Conservation (phyloP, 2,113 vertebrate species). For the Istiophorus platypterus region DNA sequence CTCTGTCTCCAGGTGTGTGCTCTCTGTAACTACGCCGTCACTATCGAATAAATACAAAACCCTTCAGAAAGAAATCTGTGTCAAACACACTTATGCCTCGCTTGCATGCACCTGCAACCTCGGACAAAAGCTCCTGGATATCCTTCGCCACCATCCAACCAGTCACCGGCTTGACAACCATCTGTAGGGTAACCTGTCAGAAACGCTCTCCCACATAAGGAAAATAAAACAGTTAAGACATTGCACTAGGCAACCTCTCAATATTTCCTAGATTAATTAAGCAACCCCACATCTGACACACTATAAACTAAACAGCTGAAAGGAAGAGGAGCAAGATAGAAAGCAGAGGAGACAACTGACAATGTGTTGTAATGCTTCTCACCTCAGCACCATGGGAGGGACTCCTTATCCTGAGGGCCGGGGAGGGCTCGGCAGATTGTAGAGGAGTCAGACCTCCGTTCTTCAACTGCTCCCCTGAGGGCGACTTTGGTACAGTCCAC, state of each 20-base stretch:
- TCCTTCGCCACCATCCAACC: conserved; percentile 2
- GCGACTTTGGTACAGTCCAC: conserved; percentile 93
- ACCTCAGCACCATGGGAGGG: conserved; percentile 87
- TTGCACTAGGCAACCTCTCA: background rate
- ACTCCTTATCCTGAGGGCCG: conserved; percentile 82
- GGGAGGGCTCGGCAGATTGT: conserved; percentile 87
- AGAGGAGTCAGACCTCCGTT: conserved; percentile 89
- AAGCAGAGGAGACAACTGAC: background rate
- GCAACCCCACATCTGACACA: conserved; percentile 6
- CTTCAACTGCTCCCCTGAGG: conserved; percentile 90
- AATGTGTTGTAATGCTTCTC: conserved; percentile 59
- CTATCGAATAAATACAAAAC: background rate
- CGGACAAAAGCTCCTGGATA: background rate
- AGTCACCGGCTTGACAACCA: background rate
- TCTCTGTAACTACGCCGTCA: background rate
- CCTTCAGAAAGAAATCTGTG: background rate
- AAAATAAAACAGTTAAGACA: background rate
- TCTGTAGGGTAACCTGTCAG: background rate
- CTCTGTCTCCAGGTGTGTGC: background rate
- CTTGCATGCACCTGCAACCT: background rate
- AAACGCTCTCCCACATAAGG: background rate
- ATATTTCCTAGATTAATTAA: background rate
- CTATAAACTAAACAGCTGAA: background rate
- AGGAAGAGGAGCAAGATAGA: background rate
- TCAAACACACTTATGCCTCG: background rate